Evolutionary conservation across 2,888 invertebrate genomes (phyloP).

Genomic region (Conistra vaccinii): DNA sequence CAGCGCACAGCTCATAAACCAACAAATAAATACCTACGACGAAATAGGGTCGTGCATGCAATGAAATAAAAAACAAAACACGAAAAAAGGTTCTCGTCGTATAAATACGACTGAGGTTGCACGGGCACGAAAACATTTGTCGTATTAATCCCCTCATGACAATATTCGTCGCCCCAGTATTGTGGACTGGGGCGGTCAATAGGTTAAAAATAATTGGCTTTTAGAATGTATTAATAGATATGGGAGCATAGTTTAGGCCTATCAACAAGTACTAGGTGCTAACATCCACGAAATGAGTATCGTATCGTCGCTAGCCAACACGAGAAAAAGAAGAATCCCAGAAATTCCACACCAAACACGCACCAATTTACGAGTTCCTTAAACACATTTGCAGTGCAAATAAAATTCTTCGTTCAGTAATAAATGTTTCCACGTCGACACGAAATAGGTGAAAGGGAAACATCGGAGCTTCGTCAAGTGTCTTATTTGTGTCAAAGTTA

Average conservation of each 20-base stretch:
- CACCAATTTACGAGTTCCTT: slow-evolving; percentile 3
- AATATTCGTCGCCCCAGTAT: no score
- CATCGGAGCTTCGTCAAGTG: slow-evolving; percentile 44
- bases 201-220: no score
- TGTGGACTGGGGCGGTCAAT: no score
- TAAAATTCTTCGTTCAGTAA: slow-evolving; percentile 21
- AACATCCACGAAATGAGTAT: background rate
- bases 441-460: slow-evolving; percentile 26
- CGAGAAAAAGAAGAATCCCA: background rate
- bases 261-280: background rate
- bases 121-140: no score
- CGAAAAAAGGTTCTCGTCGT: no score
- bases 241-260: background rate
- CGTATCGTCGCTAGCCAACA: background rate
- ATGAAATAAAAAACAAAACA: no score
- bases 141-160: no score
- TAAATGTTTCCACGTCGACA: slow-evolving; percentile 25
- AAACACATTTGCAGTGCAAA: slow-evolving; percentile 31
- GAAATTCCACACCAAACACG: background rate
- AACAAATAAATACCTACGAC: no score
- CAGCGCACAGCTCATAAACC: no score
- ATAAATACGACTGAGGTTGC: no score
- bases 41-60: no score
- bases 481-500: slow-evolving; percentile 60
- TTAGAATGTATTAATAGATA: no score